Evolutionary conservation across 1,140 invertebrate species (phyloP).

Genomic region (Drosophila insularis): DNA sequence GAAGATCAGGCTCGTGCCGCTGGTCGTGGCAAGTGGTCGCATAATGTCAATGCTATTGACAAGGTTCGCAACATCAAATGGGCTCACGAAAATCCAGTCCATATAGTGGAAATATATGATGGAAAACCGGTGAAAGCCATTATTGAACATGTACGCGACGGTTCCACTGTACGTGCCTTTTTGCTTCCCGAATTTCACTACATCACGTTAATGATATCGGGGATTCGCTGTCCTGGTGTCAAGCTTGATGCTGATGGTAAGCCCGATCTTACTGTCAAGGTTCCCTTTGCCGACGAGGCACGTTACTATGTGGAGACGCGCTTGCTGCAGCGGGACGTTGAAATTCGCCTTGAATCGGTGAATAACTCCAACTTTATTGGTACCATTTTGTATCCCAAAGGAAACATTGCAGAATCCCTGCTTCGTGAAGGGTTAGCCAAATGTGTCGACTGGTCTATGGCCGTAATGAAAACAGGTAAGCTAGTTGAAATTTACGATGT

Average conservation of each 20-base stretch:
- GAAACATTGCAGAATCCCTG: conserved; percentile 97
- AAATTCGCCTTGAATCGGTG: conserved; percentile 95
- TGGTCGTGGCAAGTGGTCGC: conserved; percentile 93
- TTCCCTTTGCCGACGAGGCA: conserved; percentile 83
- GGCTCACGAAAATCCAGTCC: conserved; percentile 91
- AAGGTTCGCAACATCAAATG: conserved; percentile 94
- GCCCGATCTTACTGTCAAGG: conserved; percentile 84
- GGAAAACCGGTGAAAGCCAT: conserved; percentile 92
- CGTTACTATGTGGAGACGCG: conserved; percentile 95
- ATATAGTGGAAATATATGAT: conserved; percentile 91
- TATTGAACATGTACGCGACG: conserved; percentile 98
- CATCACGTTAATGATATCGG: conserved; percentile 96
- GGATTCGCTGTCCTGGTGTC: conserved; percentile 92
- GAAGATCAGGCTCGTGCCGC: conserved; percentile 95
- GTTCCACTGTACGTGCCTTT: conserved; percentile 95
- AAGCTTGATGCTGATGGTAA: conserved; percentile 88
- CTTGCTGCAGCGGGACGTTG: conserved; percentile 95
- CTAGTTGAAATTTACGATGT: not conserved
- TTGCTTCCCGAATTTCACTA: conserved; percentile 90
- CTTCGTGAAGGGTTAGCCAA: conserved; percentile 95
- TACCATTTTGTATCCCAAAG: conserved; percentile 94
- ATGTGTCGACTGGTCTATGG: conserved; percentile 99
- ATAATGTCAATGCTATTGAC: conserved; percentile 83
- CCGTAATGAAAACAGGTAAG: conserved; percentile 89
- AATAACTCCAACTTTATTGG: conserved; percentile 97